Percentiles rank a stretch among this genome's conserved stretches.
phyloP scores from a whole-genome alignment of 2,797 vertebrate genomes.

The Sphaeramia orbicularis region DNA sequence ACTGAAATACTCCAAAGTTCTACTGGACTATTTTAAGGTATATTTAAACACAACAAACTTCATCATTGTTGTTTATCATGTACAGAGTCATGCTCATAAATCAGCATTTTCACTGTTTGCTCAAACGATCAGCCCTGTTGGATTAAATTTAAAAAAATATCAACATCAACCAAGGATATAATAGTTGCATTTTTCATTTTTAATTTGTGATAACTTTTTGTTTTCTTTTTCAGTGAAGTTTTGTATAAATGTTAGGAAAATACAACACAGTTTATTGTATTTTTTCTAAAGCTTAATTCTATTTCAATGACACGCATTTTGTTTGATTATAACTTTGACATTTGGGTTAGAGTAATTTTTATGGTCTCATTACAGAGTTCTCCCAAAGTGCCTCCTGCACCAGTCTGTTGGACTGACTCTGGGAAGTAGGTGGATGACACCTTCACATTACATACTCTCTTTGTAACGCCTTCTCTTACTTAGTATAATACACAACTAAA shows the following conservation, averaged over 20 bases:
- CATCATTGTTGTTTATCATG: neutral
- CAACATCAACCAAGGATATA: no score
- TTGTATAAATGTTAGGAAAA: no score
- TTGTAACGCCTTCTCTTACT: neutral
- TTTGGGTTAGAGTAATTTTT: constrained; percentile 4
- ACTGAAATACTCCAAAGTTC: constrained; percentile 96
- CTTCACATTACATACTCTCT: neutral
- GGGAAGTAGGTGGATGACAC: constrained; percentile 88
- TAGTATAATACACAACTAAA: neutral
- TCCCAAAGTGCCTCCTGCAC: constrained; percentile 90
- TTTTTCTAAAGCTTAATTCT: no score
- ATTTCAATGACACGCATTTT: no score
- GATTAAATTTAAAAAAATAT: no score
- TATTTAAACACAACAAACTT: neutral
- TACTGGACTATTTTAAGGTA: constrained; percentile 99
- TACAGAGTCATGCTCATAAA: neutral
- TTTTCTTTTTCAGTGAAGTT: no score
- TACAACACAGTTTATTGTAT: no score
- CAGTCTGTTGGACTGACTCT: constrained; percentile 86
- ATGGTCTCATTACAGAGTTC: constrained; percentile 88
- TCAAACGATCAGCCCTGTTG: no score
- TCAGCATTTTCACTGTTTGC: neutral
- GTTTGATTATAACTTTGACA: no score
- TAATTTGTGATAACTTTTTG: no score
- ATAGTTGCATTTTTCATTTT: no score